Conservation (phyloP, 2,888 invertebrate species). For the Hydrotaea cyrtoneurina region DNA sequence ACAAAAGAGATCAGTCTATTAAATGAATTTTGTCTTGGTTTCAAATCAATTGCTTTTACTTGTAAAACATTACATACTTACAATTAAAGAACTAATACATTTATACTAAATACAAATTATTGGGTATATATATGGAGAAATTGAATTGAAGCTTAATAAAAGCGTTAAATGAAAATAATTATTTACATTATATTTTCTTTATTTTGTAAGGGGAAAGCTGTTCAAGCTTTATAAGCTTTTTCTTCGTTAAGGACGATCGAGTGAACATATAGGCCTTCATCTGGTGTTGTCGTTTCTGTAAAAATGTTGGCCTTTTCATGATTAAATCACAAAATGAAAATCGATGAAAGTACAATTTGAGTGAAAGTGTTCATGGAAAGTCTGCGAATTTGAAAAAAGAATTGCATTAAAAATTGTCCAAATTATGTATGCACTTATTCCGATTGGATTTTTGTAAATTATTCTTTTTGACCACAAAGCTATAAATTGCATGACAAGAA, state of each 20-base stretch:
- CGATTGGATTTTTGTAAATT: too few relatives aligned
- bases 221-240: not conserved
- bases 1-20: slow-evolving; percentile 62
- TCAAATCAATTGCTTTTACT: slow-evolving; percentile 27
- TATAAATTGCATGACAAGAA: too few relatives aligned
- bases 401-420: too few relatives aligned
- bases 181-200: slow-evolving; percentile 19
- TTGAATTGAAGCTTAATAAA: slow-evolving; percentile 2
- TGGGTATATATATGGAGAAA: slow-evolving; percentile 1
- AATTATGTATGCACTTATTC: too few relatives aligned
- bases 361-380: too few relatives aligned
- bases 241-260: not conserved
- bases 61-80: not conserved
- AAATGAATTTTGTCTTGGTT: slow-evolving; percentile 46
- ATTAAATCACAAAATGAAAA: too few relatives aligned
- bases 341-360: too few relatives aligned
- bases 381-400: too few relatives aligned
- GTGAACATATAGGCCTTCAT: too few relatives aligned
- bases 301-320: too few relatives aligned
- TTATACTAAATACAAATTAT: slow-evolving; percentile 30
- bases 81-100: slow-evolving; percentile 18
- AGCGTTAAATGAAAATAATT: slow-evolving; percentile 11
- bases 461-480: too few relatives aligned
- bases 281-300: too few relatives aligned
- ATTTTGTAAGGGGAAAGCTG: not conserved